phyloP scores from a whole-genome alignment of 1,140 invertebrate genomes.

The Drosophila simulans region DNA sequence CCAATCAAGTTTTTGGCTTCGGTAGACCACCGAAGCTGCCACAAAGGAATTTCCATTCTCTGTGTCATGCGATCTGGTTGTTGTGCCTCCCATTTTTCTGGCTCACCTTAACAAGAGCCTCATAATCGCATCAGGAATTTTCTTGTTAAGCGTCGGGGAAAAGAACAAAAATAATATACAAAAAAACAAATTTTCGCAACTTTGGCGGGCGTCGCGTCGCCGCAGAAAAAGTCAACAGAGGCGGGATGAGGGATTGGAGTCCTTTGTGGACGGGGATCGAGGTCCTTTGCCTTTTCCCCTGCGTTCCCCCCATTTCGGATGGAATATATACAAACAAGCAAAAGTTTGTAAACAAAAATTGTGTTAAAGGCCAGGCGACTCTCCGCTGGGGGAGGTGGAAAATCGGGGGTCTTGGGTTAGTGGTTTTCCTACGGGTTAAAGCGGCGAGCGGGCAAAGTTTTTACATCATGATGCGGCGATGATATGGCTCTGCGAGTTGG shows the following conservation, averaged over 20 bases:
- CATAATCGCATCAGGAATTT: slow-evolving; percentile 81
- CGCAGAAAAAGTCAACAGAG: slow-evolving; percentile 36
- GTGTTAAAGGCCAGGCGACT: slow-evolving; percentile 45
- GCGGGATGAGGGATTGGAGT: slow-evolving; percentile 1
- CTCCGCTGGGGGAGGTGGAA: not conserved
- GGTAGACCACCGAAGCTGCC: slow-evolving; percentile 62
- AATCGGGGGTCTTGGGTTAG: slow-evolving; percentile 37
- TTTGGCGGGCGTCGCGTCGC: slow-evolving; percentile 61
- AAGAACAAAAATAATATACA: slow-evolving; percentile 15
- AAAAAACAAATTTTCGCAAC: slow-evolving; percentile 57
- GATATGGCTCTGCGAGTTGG: slow-evolving; percentile 63
- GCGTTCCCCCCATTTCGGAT: slow-evolving; percentile 11
- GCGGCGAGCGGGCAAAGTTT: slow-evolving; percentile 65
- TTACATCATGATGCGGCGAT: slow-evolving; percentile 81
- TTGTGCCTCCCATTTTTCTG: slow-evolving; percentile 19
- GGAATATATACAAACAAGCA: slow-evolving; percentile 73
- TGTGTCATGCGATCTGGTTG: slow-evolving; percentile 36
- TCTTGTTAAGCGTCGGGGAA: slow-evolving; percentile 58
- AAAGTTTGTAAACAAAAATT: slow-evolving; percentile 83
- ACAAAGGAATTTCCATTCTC: slow-evolving; percentile 56
- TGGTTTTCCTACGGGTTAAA: slow-evolving; percentile 52
- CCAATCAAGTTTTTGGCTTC: slow-evolving; percentile 21
- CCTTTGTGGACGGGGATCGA: slow-evolving; percentile 68
- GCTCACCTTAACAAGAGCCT: slow-evolving; percentile 75
- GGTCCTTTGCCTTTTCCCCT: slow-evolving; percentile 16